phyloP scores from a whole-genome alignment of 2,888 invertebrate genomes.

The Cyrtodaria siliqua region DNA sequence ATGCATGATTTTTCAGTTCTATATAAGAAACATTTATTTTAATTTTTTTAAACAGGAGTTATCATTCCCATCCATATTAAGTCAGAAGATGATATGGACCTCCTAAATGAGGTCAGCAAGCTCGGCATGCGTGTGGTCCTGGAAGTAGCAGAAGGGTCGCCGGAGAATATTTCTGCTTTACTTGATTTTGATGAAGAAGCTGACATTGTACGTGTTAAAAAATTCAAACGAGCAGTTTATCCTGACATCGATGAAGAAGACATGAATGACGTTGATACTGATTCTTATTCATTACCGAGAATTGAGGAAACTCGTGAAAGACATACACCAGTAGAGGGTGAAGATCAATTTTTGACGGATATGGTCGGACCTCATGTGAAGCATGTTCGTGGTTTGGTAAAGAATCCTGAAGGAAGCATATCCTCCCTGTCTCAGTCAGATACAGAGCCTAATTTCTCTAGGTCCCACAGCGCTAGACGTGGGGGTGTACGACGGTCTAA shows the following conservation, averaged over 20 bases:
- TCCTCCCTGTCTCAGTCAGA: constrained; percentile 27
- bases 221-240: constrained; percentile 25
- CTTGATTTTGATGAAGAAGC: constrained; percentile 39
- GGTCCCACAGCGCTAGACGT: constrained; percentile 11
- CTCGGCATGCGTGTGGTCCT: constrained; percentile 47
- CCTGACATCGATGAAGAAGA: constrained; percentile 5
- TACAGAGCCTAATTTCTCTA: constrained; percentile 17
- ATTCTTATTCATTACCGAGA: constrained; percentile 13
- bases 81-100: constrained; percentile 38
- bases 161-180: constrained; percentile 45
- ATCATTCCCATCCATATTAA: constrained; percentile 43
- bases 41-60: constrained; percentile 14
- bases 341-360: not conserved
- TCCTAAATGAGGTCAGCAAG: constrained; percentile 38
- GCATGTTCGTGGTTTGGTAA: constrained; percentile 8
- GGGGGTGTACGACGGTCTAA: constrained; percentile 25
- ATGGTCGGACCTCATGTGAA: not conserved
- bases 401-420: constrained; percentile 10
- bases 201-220: constrained; percentile 39
- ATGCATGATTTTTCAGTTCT: no score
- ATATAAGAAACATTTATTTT: no score
- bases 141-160: constrained; percentile 36
- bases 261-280: constrained; percentile 22
- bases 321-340: constrained; percentile 1
- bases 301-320: constrained; percentile 11